phyloP scores from a whole-genome alignment of 2,888 invertebrate genomes.

The Thelaira solivaga region DNA sequence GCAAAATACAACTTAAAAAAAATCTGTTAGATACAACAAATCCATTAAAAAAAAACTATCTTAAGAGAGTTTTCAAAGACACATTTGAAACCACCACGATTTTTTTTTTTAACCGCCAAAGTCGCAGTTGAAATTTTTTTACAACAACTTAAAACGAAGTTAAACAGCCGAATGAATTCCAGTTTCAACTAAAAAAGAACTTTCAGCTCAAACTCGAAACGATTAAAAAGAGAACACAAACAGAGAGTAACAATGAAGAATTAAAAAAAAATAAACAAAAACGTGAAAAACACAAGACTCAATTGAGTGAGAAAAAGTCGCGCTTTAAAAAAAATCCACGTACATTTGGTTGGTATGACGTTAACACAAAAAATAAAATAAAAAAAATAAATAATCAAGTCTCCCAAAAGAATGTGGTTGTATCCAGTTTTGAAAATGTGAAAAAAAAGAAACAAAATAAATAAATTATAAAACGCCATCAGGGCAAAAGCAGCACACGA shows the following conservation, averaged over 20 bases:
- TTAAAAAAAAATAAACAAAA: too few relatives aligned
- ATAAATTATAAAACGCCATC: conserved; percentile 42
- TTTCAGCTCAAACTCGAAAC: conserved; percentile 28
- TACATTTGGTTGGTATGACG: conserved; percentile 46
- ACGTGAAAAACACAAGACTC: neutral
- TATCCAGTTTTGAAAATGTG: conserved; percentile 55
- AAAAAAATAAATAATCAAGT: conserved; percentile 40
- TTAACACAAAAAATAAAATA: conserved; percentile 13
- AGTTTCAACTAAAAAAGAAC: conserved; percentile 47
- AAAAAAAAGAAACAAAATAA: conserved; percentile 20
- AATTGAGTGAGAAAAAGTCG: conserved; percentile 38
- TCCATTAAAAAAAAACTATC: neutral
- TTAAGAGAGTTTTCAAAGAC: conserved; percentile 3
- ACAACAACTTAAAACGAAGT: conserved; percentile 45
- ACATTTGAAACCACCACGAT: neutral
- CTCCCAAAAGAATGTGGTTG: conserved; percentile 62
- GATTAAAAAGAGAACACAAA: conserved; percentile 29
- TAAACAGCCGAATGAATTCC: conserved; percentile 57
- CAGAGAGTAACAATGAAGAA: too few relatives aligned
- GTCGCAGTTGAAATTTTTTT: conserved; percentile 21
- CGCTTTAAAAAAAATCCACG: conserved; percentile 37
- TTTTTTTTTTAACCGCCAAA: conserved; percentile 43
- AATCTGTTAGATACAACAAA: conserved; percentile 39
- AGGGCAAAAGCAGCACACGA: conserved; percentile 27
- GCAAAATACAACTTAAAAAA: neutral